Base-by-base conservation (phyloP, 2,113 vertebrate genomes). In the Chaetura pelagica region DNA sequence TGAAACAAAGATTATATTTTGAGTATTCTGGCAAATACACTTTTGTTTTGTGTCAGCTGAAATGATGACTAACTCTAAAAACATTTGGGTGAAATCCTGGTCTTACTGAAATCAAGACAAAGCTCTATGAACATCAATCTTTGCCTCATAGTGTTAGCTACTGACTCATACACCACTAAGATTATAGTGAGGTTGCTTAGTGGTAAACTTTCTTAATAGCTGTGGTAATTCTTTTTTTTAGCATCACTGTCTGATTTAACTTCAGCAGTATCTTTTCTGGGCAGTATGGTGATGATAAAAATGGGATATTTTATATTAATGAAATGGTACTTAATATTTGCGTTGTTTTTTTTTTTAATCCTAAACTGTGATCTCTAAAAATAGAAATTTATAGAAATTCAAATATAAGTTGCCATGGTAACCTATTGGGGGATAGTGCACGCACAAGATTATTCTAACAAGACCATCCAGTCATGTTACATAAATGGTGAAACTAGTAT, bases 371-470 rank as follows among this genome's bases (percentile, higher is more conserved):
- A 78, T 94, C 87, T 96, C 97, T 96, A 97, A 97, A 97, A 96
- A 97, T 97, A 97, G 96, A 97, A 93, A 96, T 97, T 97, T 98
- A 97, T 96, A 98, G 97, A 97, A 97, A 96, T 97, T 98, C 79
- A 96, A 96, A 97, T 96, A 93, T 93, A 97, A 96, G 96, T 98
- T 98, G 97, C 97, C 95, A 98, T 98, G 96, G 98, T 97, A 98
- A 98, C 96, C 95, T 98, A 85, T 97, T 95, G 80, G 18, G 93
- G 96, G 96, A 95, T 97, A 94, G 94, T 97, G 94, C 96, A 97
- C 4, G 61, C 93, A 89, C 90, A 90, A 89, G 82, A 96, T 93
- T 96, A 92, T 96, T 96, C 69, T 87, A 73, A 93, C 94, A 94
- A 95, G 96, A 92, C 72, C 81, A 97, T 94, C 91, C 88, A 87